These are phyloP conservation scores for Penaeus indicus DNA, from an alignment of 1,140 invertebrate species.

Conservation along the genomic window DNA sequence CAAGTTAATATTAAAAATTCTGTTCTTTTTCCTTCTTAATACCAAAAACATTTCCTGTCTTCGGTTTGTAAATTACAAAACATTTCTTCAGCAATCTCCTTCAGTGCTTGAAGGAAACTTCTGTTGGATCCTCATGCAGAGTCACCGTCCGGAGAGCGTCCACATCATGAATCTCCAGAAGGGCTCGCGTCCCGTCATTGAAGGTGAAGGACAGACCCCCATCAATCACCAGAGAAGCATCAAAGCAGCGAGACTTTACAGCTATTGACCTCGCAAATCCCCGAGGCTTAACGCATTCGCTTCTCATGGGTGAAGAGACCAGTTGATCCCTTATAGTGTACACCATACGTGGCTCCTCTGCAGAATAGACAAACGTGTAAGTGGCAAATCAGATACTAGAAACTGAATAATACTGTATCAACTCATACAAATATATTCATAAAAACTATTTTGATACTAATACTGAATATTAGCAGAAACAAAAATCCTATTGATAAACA, in stretches of 20 bases:
- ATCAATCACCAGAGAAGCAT: conserved; percentile 96
- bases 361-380: conserved; percentile 66
- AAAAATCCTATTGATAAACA: neutral
- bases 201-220: conserved; percentile 94
- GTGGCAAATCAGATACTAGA: neutral
- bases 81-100: too few relatives aligned
- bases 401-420: neutral
- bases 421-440: neutral
- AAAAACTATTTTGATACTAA: neutral
- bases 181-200: conserved; percentile 91
- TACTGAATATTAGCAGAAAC: neutral
- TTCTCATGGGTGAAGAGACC: conserved; percentile 80
- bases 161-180: conserved; percentile 85
- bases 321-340: conserved; percentile 95
- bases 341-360: conserved; percentile 82
- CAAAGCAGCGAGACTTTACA: conserved; percentile 91
- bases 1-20: too few relatives aligned
- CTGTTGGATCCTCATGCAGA: conserved; percentile 70
- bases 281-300: conserved; percentile 74
- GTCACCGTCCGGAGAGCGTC: conserved; percentile 89
- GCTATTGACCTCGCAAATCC: conserved; percentile 80
- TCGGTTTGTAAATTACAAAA: too few relatives aligned
- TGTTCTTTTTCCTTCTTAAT: too few relatives aligned
- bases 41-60: too few relatives aligned
- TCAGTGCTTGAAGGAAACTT: conserved; percentile 60